Conservation (phyloP, 2,797 vertebrate genomes). For the Coranthus polyacanthus region DNA sequence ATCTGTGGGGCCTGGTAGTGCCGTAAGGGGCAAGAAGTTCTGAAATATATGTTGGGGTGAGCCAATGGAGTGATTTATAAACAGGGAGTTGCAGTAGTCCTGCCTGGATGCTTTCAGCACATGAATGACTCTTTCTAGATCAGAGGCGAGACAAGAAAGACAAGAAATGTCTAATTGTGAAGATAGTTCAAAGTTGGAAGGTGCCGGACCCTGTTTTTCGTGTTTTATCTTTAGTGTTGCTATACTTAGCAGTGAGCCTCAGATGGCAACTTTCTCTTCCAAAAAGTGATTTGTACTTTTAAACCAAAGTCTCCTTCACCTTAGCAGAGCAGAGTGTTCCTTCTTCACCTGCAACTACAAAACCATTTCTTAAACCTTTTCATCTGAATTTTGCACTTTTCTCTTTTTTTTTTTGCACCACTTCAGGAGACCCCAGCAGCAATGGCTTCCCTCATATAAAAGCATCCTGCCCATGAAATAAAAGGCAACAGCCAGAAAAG, state of each 20-base stretch:
- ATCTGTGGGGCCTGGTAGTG: too few relatives aligned
- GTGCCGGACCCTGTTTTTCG: background rate
- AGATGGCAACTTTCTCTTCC: background rate
- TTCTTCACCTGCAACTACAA: background rate
- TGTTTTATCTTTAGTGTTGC: background rate
- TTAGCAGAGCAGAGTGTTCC: slow-evolving; percentile 1
- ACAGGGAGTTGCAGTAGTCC: background rate
- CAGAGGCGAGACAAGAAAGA: background rate
- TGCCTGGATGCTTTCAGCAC: background rate
- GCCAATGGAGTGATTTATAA: too few relatives aligned
- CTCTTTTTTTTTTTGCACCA: background rate
- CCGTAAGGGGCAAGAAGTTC: too few relatives aligned
- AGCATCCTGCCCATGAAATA: slow-evolving; percentile 12
- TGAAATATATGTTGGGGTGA: too few relatives aligned
- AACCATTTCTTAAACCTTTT: slow-evolving; percentile 1
- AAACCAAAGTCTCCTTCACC: slow-evolving; percentile 1
- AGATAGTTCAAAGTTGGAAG: background rate
- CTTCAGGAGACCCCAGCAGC: slow-evolving; percentile 17
- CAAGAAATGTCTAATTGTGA: background rate
- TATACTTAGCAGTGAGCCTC: background rate
- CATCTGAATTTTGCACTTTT: background rate
- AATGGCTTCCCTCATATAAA: slow-evolving; percentile 17
- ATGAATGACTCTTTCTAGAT: slow-evolving; percentile 7
- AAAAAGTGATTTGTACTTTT: background rate
- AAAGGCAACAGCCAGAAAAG: slow-evolving; percentile 13